A percentile compares a stretch with the other conserved stretches of the same genome.
phyloP scores from a whole-genome alignment of 1,140 invertebrate genomes.

The Drosophila suzukii region DNA sequence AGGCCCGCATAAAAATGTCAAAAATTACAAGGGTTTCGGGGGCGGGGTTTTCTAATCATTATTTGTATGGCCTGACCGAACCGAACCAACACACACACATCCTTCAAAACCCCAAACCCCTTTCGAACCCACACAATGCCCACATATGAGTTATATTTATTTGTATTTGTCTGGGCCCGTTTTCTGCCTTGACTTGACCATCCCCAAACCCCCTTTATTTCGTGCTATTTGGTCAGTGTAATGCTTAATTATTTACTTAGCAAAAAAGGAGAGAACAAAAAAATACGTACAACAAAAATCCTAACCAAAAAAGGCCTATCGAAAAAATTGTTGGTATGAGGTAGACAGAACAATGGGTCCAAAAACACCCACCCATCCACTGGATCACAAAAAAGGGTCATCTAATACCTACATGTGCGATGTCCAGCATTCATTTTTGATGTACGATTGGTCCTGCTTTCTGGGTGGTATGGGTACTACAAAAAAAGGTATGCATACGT shows the following conservation, averaged over 20 bases:
- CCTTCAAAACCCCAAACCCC: background rate
- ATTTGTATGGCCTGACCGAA: constrained; percentile 67
- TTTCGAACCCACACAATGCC: constrained; percentile 41
- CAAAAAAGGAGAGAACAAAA: constrained; percentile 38
- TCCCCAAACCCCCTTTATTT: background rate
- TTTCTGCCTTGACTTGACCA: constrained; percentile 31
- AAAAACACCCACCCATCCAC: constrained; percentile 18
- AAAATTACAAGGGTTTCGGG: constrained; percentile 61
- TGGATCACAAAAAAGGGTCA: constrained; percentile 70
- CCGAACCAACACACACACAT: constrained; percentile 16
- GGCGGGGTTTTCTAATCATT: constrained; percentile 70
- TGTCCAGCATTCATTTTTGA: constrained; percentile 80
- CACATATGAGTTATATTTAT: constrained; percentile 82
- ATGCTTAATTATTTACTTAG: constrained; percentile 81
- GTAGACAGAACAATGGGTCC: constrained; percentile 57
- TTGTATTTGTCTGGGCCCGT: constrained; percentile 71
- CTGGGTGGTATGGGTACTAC: background rate
- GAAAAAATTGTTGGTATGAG: constrained; percentile 28
- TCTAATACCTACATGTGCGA: constrained; percentile 22
- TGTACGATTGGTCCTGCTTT: constrained; percentile 70
- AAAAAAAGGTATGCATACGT: constrained; percentile 82
- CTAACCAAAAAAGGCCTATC: constrained; percentile 68
- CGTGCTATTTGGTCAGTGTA: constrained; percentile 80
- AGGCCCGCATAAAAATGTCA: constrained; percentile 82
- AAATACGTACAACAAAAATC: constrained; percentile 12